Percentiles rank a stretch among this genome's conserved stretches.
Conservation (phyloP, 1,140 invertebrate species). For the Mactra quadrangularis region DNA sequence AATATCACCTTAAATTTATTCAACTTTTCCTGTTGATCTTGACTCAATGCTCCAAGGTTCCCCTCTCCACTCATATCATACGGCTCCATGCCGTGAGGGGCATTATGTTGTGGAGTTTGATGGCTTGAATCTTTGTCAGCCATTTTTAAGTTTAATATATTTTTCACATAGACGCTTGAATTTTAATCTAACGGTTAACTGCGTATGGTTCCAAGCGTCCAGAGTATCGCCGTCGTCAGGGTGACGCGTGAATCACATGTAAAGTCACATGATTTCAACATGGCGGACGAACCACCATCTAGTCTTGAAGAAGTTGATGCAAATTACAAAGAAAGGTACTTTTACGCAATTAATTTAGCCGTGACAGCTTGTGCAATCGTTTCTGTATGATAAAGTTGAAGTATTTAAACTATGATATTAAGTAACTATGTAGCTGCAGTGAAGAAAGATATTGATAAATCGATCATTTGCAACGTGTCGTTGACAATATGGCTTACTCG, state of each 20-base stretch:
- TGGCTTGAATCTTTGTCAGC: slow-evolving; percentile 64
- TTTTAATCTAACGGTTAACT: too few relatives aligned
- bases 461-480: too few relatives aligned
- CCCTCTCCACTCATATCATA: slow-evolving; percentile 78
- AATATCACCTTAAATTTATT: slow-evolving; percentile 82
- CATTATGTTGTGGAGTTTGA: slow-evolving; percentile 76
- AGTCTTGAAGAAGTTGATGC: neutral
- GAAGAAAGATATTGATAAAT: too few relatives aligned
- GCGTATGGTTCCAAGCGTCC: too few relatives aligned
- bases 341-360: neutral
- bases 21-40: slow-evolving; percentile 80
- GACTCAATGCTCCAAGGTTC: slow-evolving; percentile 79
- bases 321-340: slow-evolving; percentile 1
- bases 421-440: too few relatives aligned
- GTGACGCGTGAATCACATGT: too few relatives aligned
- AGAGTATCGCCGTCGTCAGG: too few relatives aligned
- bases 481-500: too few relatives aligned
- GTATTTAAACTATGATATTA: too few relatives aligned
- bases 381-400: neutral
- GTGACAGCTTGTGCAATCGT: neutral
- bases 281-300: slow-evolving; percentile 52
- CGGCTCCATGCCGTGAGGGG: slow-evolving; percentile 80
- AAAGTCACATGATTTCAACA: slow-evolving; percentile 38
- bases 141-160: slow-evolving; percentile 69
- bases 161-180: neutral